Evolutionary conservation across 1,140 invertebrate genomes (phyloP), one percentile per base, ranked within the genome.

Genomic region (Drosophila repleta): DNA sequence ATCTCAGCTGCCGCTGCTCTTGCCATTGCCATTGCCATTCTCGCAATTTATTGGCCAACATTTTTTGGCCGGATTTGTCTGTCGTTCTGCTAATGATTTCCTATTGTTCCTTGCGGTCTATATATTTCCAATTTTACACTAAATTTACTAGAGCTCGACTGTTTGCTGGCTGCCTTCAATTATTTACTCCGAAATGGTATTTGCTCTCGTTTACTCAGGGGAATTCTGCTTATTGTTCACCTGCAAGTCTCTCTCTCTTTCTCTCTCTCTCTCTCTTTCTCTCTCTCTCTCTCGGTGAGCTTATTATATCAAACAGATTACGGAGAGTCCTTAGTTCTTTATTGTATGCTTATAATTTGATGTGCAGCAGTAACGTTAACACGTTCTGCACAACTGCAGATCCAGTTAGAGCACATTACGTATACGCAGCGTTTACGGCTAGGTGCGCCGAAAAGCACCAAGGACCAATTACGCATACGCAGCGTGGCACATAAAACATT

Each of bases 141-240:
- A 78, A 82, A 87, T 73, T 88, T 87, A 26, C 53, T 41, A 11
- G 24, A 43, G 11, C 24, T 52, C 49, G 18, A 8, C 24, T 52
- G 24, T 32, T 13, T 32, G 48, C 4, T 43, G 11, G 32, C 61
- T 71, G 70, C 66, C 70, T 76, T 82, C 77, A 81, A 87, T 87
- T 78, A 87, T 88, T 87, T 88, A 82, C 78, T 68, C 61, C 61
- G 68, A 53, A 82, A 63, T 81, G 69, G 64, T 75, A 71, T 84
- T 85, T 76, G 53, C 32, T 45, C 24, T 49, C 29, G 17, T 18
- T 15, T 26, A 18, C 48, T 18, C 21, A 7, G 18, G 71, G 66
- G 58, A 79, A 68, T 76, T 29, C 7, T 18, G 17, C 29, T 41
- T 37, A 55, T 18, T 7, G 52, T 24, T 56, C 24, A 45, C 39